Evolutionary conservation across 2,113 vertebrate genomes (phyloP), one percentile per base, ranked within the genome.

Genomic region (Ciconia boyciana): DNA sequence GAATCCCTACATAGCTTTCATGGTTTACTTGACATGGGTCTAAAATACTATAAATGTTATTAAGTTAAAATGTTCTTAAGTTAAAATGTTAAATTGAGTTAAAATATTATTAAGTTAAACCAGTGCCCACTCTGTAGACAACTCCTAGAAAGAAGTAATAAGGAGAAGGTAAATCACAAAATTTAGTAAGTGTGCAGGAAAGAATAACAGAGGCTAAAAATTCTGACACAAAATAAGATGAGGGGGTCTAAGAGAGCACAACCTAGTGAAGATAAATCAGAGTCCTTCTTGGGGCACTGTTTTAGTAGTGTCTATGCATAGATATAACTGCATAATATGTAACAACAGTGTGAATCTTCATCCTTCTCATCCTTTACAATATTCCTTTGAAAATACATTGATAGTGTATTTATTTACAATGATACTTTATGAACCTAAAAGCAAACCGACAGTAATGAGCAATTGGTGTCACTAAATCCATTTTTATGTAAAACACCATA

Each of bases 401-500:
- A 96, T 90, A 94, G 65, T 75, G 65, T 95, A 91, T 97, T 98
- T 98, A 97, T 98, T 98, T 98, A 97, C 93, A 95, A 86, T 96
- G 83, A 90, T 95, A 95, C 87, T 98, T 98, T 98, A 97, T 94
- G 96, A 96, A 97, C 93, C 83, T 93, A 98, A 98, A 97, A 48
- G 9, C 90, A 97, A 98, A 97, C 91, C 4, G 6, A 96, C 91
- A 97, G 93, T 98, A 98, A 98, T 95, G 94, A 98, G 96, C 93
- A 96, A 96, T 39, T 88, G 55, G 43, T 96, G 80, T 97, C 96
- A 96, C 95, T 97, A 97, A 98, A 98, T 97, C 89, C 71, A 97
- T 98, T 97, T 97, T 97, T 96, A 97, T 97, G 94, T 95, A 98
- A 97, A 98, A 98, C 97, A 96, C 84, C 48, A 60, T 93, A 94